Percentiles rank a stretch among this genome's conserved stretches.
Evolutionary conservation across 2,888 invertebrate genomes (phyloP).

Genomic region (Tetropium fuscum): DNA sequence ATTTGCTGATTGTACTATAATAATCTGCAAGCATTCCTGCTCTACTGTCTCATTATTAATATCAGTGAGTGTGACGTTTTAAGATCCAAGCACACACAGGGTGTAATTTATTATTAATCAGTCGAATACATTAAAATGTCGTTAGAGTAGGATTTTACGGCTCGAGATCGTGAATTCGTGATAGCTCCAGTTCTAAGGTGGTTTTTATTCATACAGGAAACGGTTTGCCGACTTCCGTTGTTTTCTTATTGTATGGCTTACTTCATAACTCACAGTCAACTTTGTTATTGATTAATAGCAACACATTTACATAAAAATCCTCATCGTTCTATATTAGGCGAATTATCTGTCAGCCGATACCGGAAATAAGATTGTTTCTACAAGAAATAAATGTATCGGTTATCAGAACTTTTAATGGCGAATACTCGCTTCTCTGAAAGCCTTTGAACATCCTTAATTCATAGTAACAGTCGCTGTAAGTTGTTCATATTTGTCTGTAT

Average conservation of each 20-base stretch:
- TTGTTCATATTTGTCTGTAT: no score
- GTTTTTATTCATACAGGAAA: conserved; percentile 45
- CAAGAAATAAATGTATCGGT: neutral
- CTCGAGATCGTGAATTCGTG: conserved; percentile 39
- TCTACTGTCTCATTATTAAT: conserved; percentile 1
- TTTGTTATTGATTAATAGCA: conserved; percentile 44
- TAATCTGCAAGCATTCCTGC: neutral
- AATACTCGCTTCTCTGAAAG: neutral
- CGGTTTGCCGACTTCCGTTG: conserved; percentile 45
- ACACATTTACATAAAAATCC: conserved; percentile 42
- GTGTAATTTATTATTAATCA: conserved; percentile 31
- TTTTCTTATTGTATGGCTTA: conserved; percentile 43
- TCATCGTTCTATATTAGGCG: conserved; percentile 32
- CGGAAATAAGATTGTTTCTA: neutral
- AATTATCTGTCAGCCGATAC: conserved; percentile 18
- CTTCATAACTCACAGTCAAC: conserved; percentile 44
- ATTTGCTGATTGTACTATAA: conserved; percentile 7
- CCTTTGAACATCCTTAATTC: no score
- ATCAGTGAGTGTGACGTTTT: conserved; percentile 13
- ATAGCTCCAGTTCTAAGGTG: conserved; percentile 35
- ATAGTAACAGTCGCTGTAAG: no score
- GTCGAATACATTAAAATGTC: conserved; percentile 29
- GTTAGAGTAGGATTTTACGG: conserved; percentile 31
- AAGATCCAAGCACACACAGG: conserved; percentile 13
- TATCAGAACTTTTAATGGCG: neutral